These are phyloP conservation scores for Anastatus disparis DNA, from an alignment of 1,140 invertebrate species.

Conservation along the genomic window DNA sequence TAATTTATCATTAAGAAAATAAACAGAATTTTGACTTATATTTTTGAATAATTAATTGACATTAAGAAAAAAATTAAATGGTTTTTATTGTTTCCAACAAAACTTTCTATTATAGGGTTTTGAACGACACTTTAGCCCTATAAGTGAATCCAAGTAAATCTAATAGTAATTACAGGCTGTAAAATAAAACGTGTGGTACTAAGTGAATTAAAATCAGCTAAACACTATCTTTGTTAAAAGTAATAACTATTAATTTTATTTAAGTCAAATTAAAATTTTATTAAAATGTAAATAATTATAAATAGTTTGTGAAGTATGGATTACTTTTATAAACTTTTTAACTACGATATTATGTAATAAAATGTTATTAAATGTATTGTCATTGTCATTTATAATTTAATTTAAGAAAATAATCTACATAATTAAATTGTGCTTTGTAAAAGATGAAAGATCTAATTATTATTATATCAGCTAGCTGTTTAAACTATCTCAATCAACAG, in stretches of 20 bases:
- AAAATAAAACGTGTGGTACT: slow-evolving; percentile 28
- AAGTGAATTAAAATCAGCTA: not conserved
- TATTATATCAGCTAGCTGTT: too few species aligned
- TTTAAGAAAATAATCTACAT: too few species aligned
- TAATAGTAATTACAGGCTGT: slow-evolving; percentile 4
- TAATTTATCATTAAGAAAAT: too few species aligned
- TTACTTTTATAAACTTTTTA: not conserved
- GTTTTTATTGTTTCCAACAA: not conserved
- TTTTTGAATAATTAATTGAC: not conserved
- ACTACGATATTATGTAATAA: slow-evolving; percentile 7
- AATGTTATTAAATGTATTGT: not conserved
- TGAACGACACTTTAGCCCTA: not conserved
- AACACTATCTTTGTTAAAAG: slow-evolving; percentile 6
- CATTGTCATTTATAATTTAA: not conserved
- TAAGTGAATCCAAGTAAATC: too few species aligned
- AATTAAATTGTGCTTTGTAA: too few species aligned
- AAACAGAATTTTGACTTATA: not conserved
- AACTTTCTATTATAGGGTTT: not conserved
- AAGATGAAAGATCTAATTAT: too few species aligned
- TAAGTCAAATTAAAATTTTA: slow-evolving; percentile 19
- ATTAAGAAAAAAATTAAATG: not conserved
- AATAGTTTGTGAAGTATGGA: not conserved
- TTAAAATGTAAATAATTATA: slow-evolving; percentile 44
- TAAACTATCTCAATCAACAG: too few species aligned
- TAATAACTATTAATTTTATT: slow-evolving; percentile 11